Base-by-base conservation (phyloP, 1,140 invertebrate species). In the Drosophila albomicans region DNA sequence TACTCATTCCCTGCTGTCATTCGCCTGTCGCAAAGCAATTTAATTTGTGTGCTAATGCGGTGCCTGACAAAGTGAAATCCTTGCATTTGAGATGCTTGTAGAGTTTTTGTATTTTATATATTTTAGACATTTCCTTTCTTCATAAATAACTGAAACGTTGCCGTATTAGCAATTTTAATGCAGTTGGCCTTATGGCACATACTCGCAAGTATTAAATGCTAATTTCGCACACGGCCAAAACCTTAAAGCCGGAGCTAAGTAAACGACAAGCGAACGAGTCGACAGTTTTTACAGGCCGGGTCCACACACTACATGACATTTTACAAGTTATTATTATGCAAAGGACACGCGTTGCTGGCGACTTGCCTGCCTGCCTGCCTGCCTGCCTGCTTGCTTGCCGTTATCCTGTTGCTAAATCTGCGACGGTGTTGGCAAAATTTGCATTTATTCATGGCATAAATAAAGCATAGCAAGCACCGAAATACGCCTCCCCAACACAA, bases 321-420 rank as follows among this genome's bases (percentile, higher is more conserved):
- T 82, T 87, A 87, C 84, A 87, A 88, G 84, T 75, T 87, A 87
- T 87, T 87, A 87, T 87, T 87, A 87, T 87, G 84, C 84, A 87
- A 87, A 87, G 84, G 84, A 87, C 80, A 88, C 80, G 84, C 77
- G 73, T 54, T 80, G 70, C 51, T 61, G 46, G 66, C 61, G 74
- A 80, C 78, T 84, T 52, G 25, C 78, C 77, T 79, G 62, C 20
- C 51, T 61, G 46, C 62, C 61, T 52, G 25, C 78, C 77, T 79
- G 62, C 20, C 51, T 61, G 46, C 62, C 61, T 68, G 77, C 78
- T 77, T 52, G 25, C 78, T 73, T 79, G 62, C 71, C 71, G 57
- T 67, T 70, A 79, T 81, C 67, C 78, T 87, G 84, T 80, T 88
- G 77, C 80, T 80, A 87, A 87, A 88, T 87, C 84, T 87, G 84